A percentile compares a stretch with the other conserved stretches of the same genome.
phyloP scores from a whole-genome alignment of 2,113 vertebrate genomes.

The Calypte anna region DNA sequence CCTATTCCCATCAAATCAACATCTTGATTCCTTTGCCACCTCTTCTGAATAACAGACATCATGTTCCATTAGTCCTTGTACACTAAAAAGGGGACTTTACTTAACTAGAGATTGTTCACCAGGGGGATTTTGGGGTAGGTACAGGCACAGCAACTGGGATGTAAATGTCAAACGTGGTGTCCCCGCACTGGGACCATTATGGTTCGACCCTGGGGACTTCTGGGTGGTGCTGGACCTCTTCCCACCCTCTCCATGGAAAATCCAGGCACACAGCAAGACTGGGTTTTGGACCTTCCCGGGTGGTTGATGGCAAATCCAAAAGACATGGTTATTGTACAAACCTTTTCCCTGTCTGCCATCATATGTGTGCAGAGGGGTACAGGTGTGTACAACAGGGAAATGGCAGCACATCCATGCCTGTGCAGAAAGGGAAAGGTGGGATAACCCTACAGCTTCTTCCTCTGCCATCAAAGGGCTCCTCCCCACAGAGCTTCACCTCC shows the following conservation, averaged over 20 bases:
- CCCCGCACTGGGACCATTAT: not conserved
- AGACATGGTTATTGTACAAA: rapidly evolving
- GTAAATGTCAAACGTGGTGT: rapidly evolving
- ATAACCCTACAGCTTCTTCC: not conserved
- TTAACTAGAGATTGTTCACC: not conserved
- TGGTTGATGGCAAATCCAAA: rapidly evolving
- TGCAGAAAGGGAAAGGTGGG: not conserved
- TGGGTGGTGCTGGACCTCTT: not conserved
- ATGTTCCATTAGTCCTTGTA: not conserved
- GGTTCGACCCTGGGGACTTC: not conserved
- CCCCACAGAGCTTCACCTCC: not conserved
- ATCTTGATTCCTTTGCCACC: not conserved
- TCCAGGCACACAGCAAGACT: not conserved
- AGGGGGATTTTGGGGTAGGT: not conserved
- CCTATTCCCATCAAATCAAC: not conserved
- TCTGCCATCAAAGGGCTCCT: not conserved
- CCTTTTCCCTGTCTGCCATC: rapidly evolving
- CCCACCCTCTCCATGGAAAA: not conserved
- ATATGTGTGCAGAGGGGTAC: no score
- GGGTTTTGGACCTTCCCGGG: rapidly evolving
- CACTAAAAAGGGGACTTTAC: not conserved
- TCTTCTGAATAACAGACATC: not conserved
- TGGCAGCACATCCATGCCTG: not conserved
- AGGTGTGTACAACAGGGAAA: rapidly evolving
- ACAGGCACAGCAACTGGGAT: not conserved